Conservation (phyloP, 2,113 vertebrate species). For the Halichoerus grypus region DNA sequence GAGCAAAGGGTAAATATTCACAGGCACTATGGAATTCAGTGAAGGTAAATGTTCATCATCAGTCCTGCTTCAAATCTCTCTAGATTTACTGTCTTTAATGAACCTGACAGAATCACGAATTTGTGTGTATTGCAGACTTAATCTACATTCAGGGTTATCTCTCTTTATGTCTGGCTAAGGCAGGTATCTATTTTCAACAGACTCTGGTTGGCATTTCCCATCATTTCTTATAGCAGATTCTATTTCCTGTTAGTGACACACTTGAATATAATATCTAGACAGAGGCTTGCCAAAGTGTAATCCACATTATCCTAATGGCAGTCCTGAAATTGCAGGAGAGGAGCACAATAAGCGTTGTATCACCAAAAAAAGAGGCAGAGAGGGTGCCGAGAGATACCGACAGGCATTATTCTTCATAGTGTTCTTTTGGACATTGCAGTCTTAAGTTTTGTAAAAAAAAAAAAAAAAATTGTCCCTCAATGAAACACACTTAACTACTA, state of each 20-base stretch:
- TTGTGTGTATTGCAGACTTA: slow-evolving; percentile 17
- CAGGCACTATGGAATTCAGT: slow-evolving; percentile 52
- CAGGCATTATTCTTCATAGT: slow-evolving; percentile 81
- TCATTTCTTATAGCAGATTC: slow-evolving; percentile 73
- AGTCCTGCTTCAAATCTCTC: slow-evolving; percentile 36
- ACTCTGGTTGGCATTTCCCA: not conserved
- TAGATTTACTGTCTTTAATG: slow-evolving; percentile 59
- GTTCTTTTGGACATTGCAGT: slow-evolving; percentile 68
- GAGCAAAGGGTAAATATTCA: slow-evolving; percentile 78
- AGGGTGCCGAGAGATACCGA: slow-evolving; percentile 67
- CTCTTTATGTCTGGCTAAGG: slow-evolving; percentile 70
- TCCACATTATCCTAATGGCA: slow-evolving; percentile 87
- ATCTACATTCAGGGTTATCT: not conserved
- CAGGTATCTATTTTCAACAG: slow-evolving; percentile 68
- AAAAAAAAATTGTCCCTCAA: slow-evolving; percentile 77
- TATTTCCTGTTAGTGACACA: slow-evolving; percentile 82
- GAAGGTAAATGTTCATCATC: slow-evolving; percentile 79
- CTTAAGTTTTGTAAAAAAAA: slow-evolving; percentile 87
- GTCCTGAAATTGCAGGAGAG: slow-evolving; percentile 67
- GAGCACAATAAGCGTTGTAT: slow-evolving; percentile 63
- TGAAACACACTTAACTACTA: slow-evolving; percentile 64
- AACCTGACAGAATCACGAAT: slow-evolving; percentile 44
- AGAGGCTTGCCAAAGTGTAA: slow-evolving; percentile 88
- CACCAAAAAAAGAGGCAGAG: slow-evolving; percentile 26
- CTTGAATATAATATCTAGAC: slow-evolving; percentile 88